These are phyloP conservation scores for Ornithoptera priamus DNA, from an alignment of 2,888 invertebrate species.

Conservation along the genomic window DNA sequence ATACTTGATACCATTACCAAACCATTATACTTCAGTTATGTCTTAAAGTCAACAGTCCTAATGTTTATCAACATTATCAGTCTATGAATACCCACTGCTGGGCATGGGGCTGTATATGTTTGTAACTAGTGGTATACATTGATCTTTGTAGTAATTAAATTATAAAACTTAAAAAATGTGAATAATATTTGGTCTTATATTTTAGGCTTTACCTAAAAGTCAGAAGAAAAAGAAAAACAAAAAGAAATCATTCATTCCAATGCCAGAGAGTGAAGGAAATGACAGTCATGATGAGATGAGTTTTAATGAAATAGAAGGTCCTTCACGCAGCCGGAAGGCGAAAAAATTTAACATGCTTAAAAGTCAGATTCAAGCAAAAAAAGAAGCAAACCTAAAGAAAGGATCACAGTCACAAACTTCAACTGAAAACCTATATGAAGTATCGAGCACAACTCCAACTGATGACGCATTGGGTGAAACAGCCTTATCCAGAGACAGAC, in stretches of 20 bases:
- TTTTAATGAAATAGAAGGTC: slow-evolving; percentile 75
- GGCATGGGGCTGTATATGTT: not conserved
- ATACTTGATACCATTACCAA: no score
- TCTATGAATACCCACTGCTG: not conserved
- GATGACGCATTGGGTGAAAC: slow-evolving; percentile 66
- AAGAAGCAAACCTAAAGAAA: slow-evolving; percentile 69
- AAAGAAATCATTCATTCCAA: slow-evolving; percentile 70
- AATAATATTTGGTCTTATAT: slow-evolving; percentile 24
- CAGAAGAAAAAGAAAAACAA: slow-evolving; percentile 78
- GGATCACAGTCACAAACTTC: slow-evolving; percentile 75
- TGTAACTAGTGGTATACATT: no score
- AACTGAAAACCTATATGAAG: slow-evolving; percentile 72
- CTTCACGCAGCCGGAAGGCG: slow-evolving; percentile 67
- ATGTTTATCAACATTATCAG: not conserved
- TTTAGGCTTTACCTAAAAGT: slow-evolving; percentile 70
- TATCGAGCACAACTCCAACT: slow-evolving; percentile 73
- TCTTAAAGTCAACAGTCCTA: no score
- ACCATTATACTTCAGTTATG: no score
- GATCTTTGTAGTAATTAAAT: no score
- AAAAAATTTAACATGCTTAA: slow-evolving; percentile 76
- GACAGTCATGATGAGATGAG: slow-evolving; percentile 78
- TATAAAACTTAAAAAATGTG: no score
- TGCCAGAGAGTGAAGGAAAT: slow-evolving; percentile 76
- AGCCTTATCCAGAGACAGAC: slow-evolving; percentile 63
- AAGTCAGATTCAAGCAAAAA: slow-evolving; percentile 74